These are phyloP conservation scores for Bombus confusus DNA, from an alignment of 1,140 invertebrate genomes.

Conservation along the genomic window DNA sequence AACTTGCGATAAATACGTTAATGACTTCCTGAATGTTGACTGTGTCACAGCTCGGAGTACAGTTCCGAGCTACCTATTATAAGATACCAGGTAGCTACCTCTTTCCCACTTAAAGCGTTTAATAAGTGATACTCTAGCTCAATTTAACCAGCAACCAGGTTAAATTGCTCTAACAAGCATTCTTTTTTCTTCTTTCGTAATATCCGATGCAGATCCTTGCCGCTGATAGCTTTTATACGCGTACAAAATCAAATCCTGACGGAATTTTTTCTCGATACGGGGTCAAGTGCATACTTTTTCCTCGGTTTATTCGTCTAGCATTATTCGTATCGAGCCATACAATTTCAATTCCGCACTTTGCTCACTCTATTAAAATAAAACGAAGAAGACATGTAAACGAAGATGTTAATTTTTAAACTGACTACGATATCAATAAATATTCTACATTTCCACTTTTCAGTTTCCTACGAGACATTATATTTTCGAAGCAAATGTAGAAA, in stretches of 20 bases:
- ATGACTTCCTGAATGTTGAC: constrained; percentile 13
- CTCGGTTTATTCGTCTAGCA: too few species aligned
- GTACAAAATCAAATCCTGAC: not conserved
- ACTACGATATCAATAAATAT: not conserved
- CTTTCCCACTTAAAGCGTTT: not conserved
- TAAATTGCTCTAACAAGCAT: not conserved
- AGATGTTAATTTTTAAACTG: not conserved
- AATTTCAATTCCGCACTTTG: too few species aligned
- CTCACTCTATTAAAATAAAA: too few species aligned
- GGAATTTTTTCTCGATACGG: not conserved
- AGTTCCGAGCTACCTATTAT: constrained; percentile 5
- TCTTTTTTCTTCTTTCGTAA: not conserved
- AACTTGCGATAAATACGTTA: constrained; percentile 1
- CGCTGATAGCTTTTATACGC: not conserved
- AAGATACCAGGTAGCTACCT: not conserved
- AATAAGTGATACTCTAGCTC: constrained; percentile 15
- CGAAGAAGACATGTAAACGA: not conserved
- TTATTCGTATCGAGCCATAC: not conserved
- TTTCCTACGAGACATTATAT: not conserved
- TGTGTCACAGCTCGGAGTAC: not conserved
- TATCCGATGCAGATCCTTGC: not conserved
- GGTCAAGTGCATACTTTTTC: constrained; percentile 1
- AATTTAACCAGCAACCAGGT: not conserved
- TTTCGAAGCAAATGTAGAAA: too few species aligned
- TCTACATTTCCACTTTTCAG: not conserved